phyloP scores from a whole-genome alignment of 2,888 invertebrate genomes.

The Pandemis corylana region DNA sequence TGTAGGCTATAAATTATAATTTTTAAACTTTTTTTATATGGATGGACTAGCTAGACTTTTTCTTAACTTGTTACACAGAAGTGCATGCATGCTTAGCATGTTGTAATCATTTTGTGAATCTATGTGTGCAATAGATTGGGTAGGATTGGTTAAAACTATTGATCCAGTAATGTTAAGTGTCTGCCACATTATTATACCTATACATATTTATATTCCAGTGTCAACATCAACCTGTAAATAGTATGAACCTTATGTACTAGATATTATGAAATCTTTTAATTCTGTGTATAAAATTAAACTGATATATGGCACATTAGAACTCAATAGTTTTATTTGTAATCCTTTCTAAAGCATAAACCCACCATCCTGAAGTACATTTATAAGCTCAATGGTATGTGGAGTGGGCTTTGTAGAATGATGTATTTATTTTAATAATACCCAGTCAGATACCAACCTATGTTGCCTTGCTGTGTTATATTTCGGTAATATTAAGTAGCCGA shows the following conservation, averaged over 20 bases:
- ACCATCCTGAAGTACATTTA: too few relatives aligned
- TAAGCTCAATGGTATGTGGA: too few relatives aligned
- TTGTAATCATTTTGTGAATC: slow-evolving; percentile 36
- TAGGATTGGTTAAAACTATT: slow-evolving; percentile 34
- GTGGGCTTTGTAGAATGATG: too few relatives aligned
- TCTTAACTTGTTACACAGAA: slow-evolving; percentile 38
- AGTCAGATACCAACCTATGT: too few relatives aligned
- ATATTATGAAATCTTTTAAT: slow-evolving; percentile 35
- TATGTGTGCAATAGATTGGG: slow-evolving; percentile 39
- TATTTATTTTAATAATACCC: too few relatives aligned
- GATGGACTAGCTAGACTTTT: slow-evolving; percentile 34
- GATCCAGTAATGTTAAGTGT: slow-evolving; percentile 34
- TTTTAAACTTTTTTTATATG: slow-evolving; percentile 30
- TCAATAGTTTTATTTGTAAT: slow-evolving; percentile 27
- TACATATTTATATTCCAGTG: slow-evolving; percentile 34
- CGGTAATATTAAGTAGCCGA: too few relatives aligned
- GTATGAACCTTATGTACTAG: slow-evolving; percentile 34
- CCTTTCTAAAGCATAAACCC: neutral
- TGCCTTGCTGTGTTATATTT: too few relatives aligned
- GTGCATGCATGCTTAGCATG: slow-evolving; percentile 39
- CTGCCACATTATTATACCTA: slow-evolving; percentile 18
- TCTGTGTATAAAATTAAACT: slow-evolving; percentile 38
- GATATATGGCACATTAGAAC: slow-evolving; percentile 36
- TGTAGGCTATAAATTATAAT: slow-evolving; percentile 43
- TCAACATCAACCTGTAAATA: slow-evolving; percentile 43